These are phyloP conservation scores for Phymastichus coffea DNA, from an alignment of 1,140 invertebrate genomes.

Conservation along the genomic window DNA sequence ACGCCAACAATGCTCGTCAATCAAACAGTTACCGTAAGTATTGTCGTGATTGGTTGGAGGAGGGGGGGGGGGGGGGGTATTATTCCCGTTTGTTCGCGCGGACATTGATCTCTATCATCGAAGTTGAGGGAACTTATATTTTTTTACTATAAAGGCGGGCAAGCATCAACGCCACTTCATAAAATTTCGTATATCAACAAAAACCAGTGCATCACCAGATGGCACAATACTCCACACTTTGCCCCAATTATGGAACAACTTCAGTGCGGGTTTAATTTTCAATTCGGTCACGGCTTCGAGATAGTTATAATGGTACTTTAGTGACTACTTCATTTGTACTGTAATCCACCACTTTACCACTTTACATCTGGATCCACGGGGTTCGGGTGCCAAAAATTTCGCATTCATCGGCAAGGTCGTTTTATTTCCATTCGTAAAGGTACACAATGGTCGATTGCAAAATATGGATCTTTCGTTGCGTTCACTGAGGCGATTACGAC, in stretches of 20 bases:
- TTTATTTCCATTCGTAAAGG: background rate
- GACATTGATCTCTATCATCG: too few relatives aligned
- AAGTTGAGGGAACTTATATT: too few relatives aligned
- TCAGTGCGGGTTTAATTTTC: background rate
- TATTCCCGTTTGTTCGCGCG: too few relatives aligned
- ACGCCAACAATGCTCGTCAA: conserved; percentile 87
- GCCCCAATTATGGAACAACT: background rate
- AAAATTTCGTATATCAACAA: background rate
- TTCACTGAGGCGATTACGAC: too few relatives aligned
- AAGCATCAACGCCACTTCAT: background rate
- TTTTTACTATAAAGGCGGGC: background rate
- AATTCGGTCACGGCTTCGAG: background rate
- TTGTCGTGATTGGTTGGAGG: conserved; percentile 54
- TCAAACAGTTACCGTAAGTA: conserved; percentile 76
- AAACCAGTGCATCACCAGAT: background rate
- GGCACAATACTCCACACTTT: background rate
- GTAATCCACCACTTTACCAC: too few relatives aligned
- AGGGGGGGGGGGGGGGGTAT: too few relatives aligned
- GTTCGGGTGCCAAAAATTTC: background rate
- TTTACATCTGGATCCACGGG: background rate
- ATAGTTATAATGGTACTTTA: background rate
- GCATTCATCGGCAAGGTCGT: background rate
- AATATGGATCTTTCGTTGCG: background rate
- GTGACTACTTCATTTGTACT: too few relatives aligned
- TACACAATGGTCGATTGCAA: background rate